Conservation (phyloP, 2,888 invertebrate genomes). For the Drosophila parthenogenetica region DNA sequence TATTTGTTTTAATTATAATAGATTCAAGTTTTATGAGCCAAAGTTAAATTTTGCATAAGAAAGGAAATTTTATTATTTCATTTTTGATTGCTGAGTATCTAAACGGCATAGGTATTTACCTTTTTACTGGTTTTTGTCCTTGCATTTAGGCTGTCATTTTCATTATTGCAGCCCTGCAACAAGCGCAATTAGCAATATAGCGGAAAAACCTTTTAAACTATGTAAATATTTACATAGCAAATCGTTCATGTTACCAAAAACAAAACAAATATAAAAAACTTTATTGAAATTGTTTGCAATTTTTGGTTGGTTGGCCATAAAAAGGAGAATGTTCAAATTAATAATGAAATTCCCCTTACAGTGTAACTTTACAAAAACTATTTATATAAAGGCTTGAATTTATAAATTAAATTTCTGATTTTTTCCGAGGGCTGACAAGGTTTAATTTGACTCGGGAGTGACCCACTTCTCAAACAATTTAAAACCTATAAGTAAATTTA, state of each 20-base stretch:
- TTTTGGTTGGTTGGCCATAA: slow-evolving; percentile 6
- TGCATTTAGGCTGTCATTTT: slow-evolving; percentile 2
- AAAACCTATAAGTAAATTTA: slow-evolving; percentile 50
- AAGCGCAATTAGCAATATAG: slow-evolving; percentile 53
- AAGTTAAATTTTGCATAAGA: too few species aligned
- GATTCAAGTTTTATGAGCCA: too few species aligned
- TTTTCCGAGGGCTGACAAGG: neutral
- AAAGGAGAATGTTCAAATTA: slow-evolving; percentile 21
- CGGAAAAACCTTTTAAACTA: slow-evolving; percentile 13
- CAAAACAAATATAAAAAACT: neutral
- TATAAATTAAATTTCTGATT: neutral
- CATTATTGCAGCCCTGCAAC: slow-evolving; percentile 14
- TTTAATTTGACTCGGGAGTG: neutral
- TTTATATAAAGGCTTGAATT: neutral
- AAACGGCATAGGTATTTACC: neutral
- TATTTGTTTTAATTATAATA: neutral
- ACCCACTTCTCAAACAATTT: slow-evolving; percentile 45
- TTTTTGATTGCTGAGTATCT: neutral
- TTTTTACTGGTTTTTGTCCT: neutral
- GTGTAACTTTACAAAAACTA: slow-evolving; percentile 4
- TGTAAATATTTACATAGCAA: slow-evolving; percentile 14
- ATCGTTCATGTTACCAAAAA: slow-evolving; percentile 10
- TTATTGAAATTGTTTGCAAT: slow-evolving; percentile 37
- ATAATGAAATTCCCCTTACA: slow-evolving; percentile 24
- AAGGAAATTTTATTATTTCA: neutral